Percentiles rank a stretch among this genome's conserved stretches.
Conservation (phyloP, 2,888 invertebrate genomes). For the Nomada fabriciana region DNA sequence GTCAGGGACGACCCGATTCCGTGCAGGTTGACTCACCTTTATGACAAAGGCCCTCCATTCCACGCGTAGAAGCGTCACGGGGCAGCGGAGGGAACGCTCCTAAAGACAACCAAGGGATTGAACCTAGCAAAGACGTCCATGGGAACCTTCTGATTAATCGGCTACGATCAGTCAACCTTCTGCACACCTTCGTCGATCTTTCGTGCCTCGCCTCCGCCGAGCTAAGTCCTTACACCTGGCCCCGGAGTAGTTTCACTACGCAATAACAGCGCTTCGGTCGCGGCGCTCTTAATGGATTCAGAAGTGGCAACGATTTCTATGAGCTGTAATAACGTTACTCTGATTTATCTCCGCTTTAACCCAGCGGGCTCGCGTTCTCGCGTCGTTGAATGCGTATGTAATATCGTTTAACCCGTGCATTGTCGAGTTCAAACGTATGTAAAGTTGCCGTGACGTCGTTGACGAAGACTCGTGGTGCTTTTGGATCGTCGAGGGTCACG, state of each 20-base stretch:
- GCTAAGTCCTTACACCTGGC: slow-evolving; percentile 57
- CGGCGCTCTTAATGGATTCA: slow-evolving; percentile 75
- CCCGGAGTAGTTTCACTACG: slow-evolving; percentile 51
- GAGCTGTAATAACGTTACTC: slow-evolving; percentile 78
- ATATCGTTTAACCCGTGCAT: slow-evolving; percentile 81
- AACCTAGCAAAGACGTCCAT: slow-evolving; percentile 36
- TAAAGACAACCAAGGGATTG: slow-evolving; percentile 23
- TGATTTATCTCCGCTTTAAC: slow-evolving; percentile 81
- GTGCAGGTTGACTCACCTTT: slow-evolving; percentile 79
- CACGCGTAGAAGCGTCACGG: slow-evolving; percentile 17
- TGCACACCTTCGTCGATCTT: neutral
- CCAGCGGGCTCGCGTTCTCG: slow-evolving; percentile 66
- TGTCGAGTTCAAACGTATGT: slow-evolving; percentile 80
- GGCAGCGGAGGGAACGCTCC: slow-evolving; percentile 21
- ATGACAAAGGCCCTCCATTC: slow-evolving; percentile 70
- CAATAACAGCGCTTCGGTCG: slow-evolving; percentile 55
- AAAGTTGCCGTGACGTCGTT: slow-evolving; percentile 79
- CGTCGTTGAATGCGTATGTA: slow-evolving; percentile 72
- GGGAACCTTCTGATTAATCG: slow-evolving; percentile 71
- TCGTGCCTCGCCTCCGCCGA: neutral
- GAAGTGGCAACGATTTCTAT: slow-evolving; percentile 78
- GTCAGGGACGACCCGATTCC: slow-evolving; percentile 78
- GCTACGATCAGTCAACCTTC: slow-evolving; percentile 69
- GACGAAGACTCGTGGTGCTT: slow-evolving; percentile 67
- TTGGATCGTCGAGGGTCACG: slow-evolving; percentile 64